Conservation (phyloP, 2,113 vertebrate genomes). For the Gyps fulvus region DNA sequence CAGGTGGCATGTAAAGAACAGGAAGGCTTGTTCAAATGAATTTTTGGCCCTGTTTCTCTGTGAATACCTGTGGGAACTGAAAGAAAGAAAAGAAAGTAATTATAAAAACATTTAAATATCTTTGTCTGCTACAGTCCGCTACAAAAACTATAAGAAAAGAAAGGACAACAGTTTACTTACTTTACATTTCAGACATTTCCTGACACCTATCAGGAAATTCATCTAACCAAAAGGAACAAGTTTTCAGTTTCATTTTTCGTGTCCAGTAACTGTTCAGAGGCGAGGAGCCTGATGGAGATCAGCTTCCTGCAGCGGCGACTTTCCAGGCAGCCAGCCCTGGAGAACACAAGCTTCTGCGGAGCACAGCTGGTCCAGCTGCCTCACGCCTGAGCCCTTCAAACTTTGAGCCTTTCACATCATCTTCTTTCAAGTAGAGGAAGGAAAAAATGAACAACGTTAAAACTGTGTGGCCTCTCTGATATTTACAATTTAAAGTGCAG, state of each 20-base stretch:
- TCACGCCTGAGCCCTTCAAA: not conserved
- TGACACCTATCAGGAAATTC: slow-evolving; percentile 22
- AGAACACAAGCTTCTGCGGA: not conserved
- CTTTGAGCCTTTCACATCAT: not conserved
- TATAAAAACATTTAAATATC: slow-evolving; percentile 2
- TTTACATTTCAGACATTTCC: slow-evolving; percentile 40
- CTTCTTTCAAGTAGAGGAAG: not conserved
- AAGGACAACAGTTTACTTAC: not conserved
- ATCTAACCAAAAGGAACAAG: not conserved
- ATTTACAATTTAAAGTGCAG: not conserved
- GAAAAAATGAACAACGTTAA: not conserved
- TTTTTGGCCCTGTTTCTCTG: not conserved
- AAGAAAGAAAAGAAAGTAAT: not conserved
- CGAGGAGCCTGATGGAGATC: not conserved
- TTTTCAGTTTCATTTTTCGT: not conserved
- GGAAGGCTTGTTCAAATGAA: not conserved
- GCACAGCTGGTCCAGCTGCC: not conserved
- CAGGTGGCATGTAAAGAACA: not conserved
- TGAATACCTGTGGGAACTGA: not conserved
- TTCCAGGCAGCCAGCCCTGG: not conserved
- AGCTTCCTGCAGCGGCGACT: not conserved
- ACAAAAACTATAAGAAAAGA: not conserved
- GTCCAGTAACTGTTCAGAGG: not conserved
- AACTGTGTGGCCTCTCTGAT: not conserved
- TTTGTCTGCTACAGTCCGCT: not conserved